Evolutionary conservation across 2,113 vertebrate genomes (phyloP), one percentile per base, ranked within the genome.

Genomic region (Semnornis frantzii): DNA sequence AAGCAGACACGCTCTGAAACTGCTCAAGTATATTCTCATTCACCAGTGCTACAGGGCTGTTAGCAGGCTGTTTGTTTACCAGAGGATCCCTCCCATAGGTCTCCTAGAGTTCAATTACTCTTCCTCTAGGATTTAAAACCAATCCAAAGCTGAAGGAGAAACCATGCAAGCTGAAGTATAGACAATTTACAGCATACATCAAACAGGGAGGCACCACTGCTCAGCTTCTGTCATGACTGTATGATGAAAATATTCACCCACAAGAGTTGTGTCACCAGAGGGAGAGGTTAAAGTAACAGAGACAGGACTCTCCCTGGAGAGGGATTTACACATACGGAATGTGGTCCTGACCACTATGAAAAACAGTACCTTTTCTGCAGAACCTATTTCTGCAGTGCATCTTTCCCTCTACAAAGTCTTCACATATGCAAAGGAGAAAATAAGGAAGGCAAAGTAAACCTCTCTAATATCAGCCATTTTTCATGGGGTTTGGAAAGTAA

Each of bases 401-500:
- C 54, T n/a, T 87, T 75, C 69, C 54, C 54, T 87, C 75, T 82
- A 42, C 78, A 79, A 77, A 92, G 73, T 82, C 89, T 78, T 91
- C 9, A 33, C 30, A 25, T 62, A 62, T 69, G 87, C 10, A 31
- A 81, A 89, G 76, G 52, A 75, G 55, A 58, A 94, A 95, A 68
- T 77, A 91, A 92, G 87, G 87, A 68, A 94, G 27, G 58, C 82
- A 71, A 90, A 94, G 71, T 28, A 91, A 87, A 89, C 16, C 57
- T 82, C 72, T 84, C 62, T 58, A 87, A 85, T 85, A 52, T 16
- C 85, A 71, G 94, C 66, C 93, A 55, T 89, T 94, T 96, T 92
- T 94, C 84, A 89, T 33, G 46, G 74, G n/a, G 82, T 68, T 92
- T 94, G 91, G 82, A 92, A 97, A 96, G 93, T 92, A 89, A 82